Conservation (phyloP, 2,113 vertebrate species). For the Charadrius vociferus region DNA sequence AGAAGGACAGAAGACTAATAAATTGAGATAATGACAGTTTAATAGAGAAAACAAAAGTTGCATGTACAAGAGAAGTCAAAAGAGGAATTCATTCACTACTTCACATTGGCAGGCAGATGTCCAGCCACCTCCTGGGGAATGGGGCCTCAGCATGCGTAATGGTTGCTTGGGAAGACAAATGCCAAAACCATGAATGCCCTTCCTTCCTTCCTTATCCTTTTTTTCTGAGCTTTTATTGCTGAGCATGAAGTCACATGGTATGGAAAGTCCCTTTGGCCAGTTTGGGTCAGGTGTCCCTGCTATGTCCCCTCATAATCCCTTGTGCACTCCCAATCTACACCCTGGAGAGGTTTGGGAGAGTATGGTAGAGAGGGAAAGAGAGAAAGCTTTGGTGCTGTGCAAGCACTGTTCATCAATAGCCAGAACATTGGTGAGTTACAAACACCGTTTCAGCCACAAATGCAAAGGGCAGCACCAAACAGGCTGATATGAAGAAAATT, state of each 20-base stretch:
- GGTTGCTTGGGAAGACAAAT: neutral
- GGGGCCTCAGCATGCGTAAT: neutral
- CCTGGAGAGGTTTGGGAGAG: rapidly evolving
- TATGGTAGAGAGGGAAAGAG: neutral
- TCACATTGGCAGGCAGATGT: neutral
- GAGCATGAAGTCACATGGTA: neutral
- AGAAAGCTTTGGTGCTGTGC: neutral
- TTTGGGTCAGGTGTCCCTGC: neutral
- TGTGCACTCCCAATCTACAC: neutral
- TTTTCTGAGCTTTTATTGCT: neutral
- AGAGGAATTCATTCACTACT: neutral
- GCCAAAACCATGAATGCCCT: neutral
- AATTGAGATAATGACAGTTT: neutral
- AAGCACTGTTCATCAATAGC: neutral
- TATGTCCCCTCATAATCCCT: neutral
- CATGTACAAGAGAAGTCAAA: neutral
- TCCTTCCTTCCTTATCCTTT: neutral
- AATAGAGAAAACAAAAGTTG: neutral
- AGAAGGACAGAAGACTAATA: neutral
- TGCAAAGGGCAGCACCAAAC: neutral
- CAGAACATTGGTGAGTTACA: neutral
- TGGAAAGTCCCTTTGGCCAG: neutral
- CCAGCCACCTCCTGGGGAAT: neutral
- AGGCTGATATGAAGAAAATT: neutral
- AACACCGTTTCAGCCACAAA: neutral